Conservation (phyloP, 2,113 vertebrate genomes). For the Paramisgurnus dabryanus region DNA sequence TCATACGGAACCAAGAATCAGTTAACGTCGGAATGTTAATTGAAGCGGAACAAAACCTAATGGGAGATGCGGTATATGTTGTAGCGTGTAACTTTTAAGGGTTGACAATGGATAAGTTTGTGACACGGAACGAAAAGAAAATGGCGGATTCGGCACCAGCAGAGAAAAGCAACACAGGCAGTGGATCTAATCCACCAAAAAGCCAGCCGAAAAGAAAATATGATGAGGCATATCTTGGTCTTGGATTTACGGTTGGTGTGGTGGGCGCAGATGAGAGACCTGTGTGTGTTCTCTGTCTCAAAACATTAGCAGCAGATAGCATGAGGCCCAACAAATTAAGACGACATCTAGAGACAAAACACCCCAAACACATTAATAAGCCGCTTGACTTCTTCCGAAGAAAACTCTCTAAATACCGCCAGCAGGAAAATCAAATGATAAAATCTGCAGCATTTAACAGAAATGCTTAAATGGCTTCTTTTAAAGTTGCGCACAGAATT, state of each 20-base stretch:
- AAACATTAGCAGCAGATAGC: constrained; percentile 1
- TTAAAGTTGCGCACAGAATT: constrained; percentile 32
- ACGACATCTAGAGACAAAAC: not conserved
- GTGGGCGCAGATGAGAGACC: not conserved
- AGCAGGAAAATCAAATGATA: constrained; percentile 18
- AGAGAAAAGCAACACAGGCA: too few species aligned
- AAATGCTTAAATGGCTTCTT: constrained; percentile 27
- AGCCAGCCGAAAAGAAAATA: not conserved
- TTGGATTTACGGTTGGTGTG: not conserved
- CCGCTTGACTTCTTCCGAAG: not conserved
- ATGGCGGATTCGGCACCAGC: too few species aligned
- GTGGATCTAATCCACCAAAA: too few species aligned
- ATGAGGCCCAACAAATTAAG: constrained; percentile 26
- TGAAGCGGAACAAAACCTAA: too few species aligned
- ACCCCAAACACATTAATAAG: constrained; percentile 12
- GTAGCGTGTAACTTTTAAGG: too few species aligned
- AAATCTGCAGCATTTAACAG: constrained; percentile 18
- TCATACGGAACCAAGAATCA: too few species aligned
- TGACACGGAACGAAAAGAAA: too few species aligned
- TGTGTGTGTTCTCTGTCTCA: constrained; percentile 6
- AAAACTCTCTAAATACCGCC: constrained; percentile 4
- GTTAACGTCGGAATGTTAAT: too few species aligned
- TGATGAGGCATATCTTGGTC: not conserved
- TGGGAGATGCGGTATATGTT: too few species aligned
- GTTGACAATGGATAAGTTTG: too few species aligned